Conservation (phyloP, 2,888 invertebrate genomes). For the Ennomos quercinarius region DNA sequence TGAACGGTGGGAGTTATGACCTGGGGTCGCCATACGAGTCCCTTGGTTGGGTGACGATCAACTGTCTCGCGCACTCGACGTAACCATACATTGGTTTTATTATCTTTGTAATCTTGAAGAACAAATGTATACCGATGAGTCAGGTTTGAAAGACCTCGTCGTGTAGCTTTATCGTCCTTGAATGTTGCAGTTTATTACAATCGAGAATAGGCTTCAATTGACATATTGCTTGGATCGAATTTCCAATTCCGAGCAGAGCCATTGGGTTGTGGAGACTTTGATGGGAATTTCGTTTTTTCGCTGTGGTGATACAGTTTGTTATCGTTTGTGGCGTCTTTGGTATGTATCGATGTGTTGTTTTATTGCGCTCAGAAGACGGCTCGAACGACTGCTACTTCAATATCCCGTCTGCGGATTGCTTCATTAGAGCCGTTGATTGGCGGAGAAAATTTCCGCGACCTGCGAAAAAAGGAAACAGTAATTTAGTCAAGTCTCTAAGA, state of each 20-base stretch:
- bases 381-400: conserved; percentile 75
- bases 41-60: conserved; percentile 74
- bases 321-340: conserved; percentile 53
- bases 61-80: conserved; percentile 64
- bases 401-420: conserved; percentile 82
- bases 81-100: conserved; percentile 81
- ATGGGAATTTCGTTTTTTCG: conserved; percentile 52
- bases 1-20: conserved; percentile 74
- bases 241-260: conserved; percentile 68
- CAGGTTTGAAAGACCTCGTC: conserved; percentile 79
- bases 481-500: conserved; percentile 40
- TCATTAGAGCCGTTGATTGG: conserved; percentile 78
- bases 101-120: conserved; percentile 44
- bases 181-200: conserved; percentile 69
- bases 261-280: conserved; percentile 62
- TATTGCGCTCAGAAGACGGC: conserved; percentile 69
- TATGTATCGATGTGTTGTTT: conserved; percentile 67
- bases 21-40: conserved; percentile 84
- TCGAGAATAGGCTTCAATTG: conserved; percentile 71
- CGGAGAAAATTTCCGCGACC: conserved; percentile 62
- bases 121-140: conserved; percentile 50
- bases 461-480: conserved; percentile 67
- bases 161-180: conserved; percentile 68
- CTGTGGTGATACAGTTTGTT: conserved; percentile 57
- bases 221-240: conserved; percentile 74